A percentile compares a stretch with the other conserved stretches of the same genome.
These are phyloP conservation scores for Pachyramphus minor DNA, from an alignment of 2,113 vertebrate species.

Conservation along the genomic window DNA sequence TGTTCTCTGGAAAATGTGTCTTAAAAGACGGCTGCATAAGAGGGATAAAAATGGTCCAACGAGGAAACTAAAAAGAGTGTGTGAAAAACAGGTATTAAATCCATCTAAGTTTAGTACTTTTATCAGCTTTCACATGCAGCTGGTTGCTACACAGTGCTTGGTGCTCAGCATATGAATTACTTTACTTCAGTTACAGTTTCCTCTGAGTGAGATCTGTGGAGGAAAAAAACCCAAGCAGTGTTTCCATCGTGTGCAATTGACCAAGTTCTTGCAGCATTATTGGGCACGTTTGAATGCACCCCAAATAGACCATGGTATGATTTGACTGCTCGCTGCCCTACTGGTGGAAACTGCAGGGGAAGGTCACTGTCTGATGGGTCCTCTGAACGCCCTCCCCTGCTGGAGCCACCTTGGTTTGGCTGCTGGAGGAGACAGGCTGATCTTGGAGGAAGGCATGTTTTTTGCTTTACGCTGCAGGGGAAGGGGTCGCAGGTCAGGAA, in stretches of 20 bases:
- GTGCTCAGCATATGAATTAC: slow-evolving; percentile 1
- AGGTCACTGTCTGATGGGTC: not conserved
- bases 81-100: slow-evolving; percentile 42
- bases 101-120: not conserved
- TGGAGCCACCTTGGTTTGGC: not conserved
- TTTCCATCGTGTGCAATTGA: not conserved
- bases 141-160: not conserved
- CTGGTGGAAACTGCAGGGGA: not conserved
- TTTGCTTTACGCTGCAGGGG: not conserved
- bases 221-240: not conserved
- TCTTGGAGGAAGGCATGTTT: not conserved
- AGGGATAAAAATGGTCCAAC: not conserved
- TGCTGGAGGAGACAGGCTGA: not conserved
- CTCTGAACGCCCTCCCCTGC: not conserved
- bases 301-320: not conserved
- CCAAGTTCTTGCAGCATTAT: not conserved
- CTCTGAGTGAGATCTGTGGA: not conserved
- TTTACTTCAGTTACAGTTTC: not conserved
- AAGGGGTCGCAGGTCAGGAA: not conserved
- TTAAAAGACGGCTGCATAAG: not conserved
- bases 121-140: not conserved
- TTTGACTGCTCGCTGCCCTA: not conserved
- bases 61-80: not conserved
- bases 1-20: not conserved
- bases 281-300: not conserved